Conservation (phyloP, 2,888 invertebrate species). For the Drosophila aldrichi region DNA sequence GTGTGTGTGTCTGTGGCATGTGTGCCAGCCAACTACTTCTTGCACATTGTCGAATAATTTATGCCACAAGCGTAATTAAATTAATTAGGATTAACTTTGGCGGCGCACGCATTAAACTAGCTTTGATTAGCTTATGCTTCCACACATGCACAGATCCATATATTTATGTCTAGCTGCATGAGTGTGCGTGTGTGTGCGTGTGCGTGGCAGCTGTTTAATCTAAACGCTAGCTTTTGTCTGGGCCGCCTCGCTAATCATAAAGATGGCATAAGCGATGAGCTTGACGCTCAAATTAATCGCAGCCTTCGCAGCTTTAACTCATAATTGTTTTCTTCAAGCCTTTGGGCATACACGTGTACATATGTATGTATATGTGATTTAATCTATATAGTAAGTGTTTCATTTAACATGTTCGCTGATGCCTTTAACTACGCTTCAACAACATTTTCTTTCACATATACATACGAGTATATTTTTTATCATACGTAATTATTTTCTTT, state of each 20-base stretch:
- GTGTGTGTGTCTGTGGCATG: constrained; percentile 10
- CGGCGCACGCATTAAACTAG: constrained; percentile 79
- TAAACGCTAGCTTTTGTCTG: constrained; percentile 63
- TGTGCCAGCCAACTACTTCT: constrained; percentile 49
- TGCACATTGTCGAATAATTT: constrained; percentile 70
- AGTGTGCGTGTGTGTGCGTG: constrained; percentile 19
- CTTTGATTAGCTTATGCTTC: constrained; percentile 78
- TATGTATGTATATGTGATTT: not conserved
- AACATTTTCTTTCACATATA: too few species aligned
- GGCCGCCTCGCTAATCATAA: constrained; percentile 69
- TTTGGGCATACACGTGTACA: not conserved
- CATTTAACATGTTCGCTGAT: too few species aligned
- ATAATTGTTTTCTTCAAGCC: not conserved
- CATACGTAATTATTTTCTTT: too few species aligned
- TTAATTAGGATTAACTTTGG: constrained; percentile 81
- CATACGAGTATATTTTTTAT: too few species aligned
- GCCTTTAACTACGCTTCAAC: not conserved
- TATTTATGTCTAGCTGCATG: constrained; percentile 44
- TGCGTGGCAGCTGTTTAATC: constrained; percentile 61
- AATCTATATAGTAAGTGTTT: not conserved
- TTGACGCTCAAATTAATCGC: constrained; percentile 20
- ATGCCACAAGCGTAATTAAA: constrained; percentile 79
- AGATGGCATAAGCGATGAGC: constrained; percentile 78
- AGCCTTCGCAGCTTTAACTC: constrained; percentile 7
- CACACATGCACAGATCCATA: constrained; percentile 54